Evolutionary conservation across 2,113 vertebrate species (phyloP), one percentile per base, ranked within the genome.

Genomic region (Cnemophilus loriae): DNA sequence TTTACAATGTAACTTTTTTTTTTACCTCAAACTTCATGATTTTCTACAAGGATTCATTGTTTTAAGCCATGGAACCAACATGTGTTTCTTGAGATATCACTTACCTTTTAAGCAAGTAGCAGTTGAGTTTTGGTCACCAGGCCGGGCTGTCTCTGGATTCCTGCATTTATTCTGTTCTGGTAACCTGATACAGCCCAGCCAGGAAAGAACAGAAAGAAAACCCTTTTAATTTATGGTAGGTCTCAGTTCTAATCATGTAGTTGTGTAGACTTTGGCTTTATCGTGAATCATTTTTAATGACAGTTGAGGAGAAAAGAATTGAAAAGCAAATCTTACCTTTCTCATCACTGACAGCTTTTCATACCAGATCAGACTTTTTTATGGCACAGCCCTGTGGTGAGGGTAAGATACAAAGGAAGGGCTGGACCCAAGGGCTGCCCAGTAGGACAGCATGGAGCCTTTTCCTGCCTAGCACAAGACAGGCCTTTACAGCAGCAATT

Each of bases 271-370:
- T 95, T 81, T 33, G 95, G 73, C 77, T 94, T 94, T 49, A 64
- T 91, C 69, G 20, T 98, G 97, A 97, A 97, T 98, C 93, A 97
- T 95, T 96, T 98, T 97, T 98, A 97, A 96, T 87, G 95, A 92
- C 96, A 97, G 90, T 76, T 95, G 82, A 96, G 95, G 96, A 97
- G 97, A 95, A 97, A 95, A 96, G 90, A 85, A 90, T 90, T 76
- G 55, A 96, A 87, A 96, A 95, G 96, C 95, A 93, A 97, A 96
- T 96, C 94, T 96, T 97, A 91, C 93, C 93, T 95, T 97, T 96
- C 96, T 96, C 97, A 96, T 98, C 97, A 73, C 93, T 84, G 89
- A 24, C 56, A 75, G 90, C 74, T 93, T 97, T 96, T 94, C 82
- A 37, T 97, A 96, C 84, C 95, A 97, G 96, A 96, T 96, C 94